Conservation (phyloP, 2,797 vertebrate species). For the Ambastaia sidthimunki region DNA sequence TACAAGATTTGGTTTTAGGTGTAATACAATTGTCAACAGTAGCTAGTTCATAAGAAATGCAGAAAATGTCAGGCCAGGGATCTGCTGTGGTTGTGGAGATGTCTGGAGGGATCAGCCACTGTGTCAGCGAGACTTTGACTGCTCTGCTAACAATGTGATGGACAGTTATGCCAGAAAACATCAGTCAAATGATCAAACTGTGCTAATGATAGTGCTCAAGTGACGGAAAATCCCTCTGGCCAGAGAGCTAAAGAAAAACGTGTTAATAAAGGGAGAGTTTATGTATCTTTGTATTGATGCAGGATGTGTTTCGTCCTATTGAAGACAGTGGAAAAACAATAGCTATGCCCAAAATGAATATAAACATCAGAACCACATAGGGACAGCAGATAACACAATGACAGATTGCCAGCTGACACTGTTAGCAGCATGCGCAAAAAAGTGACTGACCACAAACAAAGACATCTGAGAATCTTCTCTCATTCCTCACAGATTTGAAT, state of each 20-base stretch:
- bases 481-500: neutral
- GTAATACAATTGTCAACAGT: too few relatives aligned
- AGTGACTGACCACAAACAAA: conserved; percentile 1
- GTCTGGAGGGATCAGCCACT: too few relatives aligned
- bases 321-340: neutral
- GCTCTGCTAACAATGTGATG: conserved; percentile 4
- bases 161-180: conserved; percentile 35
- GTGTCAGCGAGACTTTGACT: neutral
- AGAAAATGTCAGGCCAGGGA: neutral
- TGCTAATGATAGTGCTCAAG: conserved; percentile 16
- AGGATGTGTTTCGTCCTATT: neutral
- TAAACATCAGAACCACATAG: neutral
- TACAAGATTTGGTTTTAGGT: too few relatives aligned
- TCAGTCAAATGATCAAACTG: conserved; percentile 25
- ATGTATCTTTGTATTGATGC: neutral
- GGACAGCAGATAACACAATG: neutral
- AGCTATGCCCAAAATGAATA: too few relatives aligned
- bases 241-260: neutral
- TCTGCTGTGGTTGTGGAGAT: neutral
- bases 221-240: conserved; percentile 4
- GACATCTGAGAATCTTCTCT: neutral
- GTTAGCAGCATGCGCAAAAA: neutral
- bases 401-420: neutral
- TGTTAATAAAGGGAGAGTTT: neutral
- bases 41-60: too few relatives aligned